Percentiles rank a stretch among this genome's conserved stretches.
phyloP scores from a whole-genome alignment of 1,140 invertebrate species.

The Drosophila ercepeae region DNA sequence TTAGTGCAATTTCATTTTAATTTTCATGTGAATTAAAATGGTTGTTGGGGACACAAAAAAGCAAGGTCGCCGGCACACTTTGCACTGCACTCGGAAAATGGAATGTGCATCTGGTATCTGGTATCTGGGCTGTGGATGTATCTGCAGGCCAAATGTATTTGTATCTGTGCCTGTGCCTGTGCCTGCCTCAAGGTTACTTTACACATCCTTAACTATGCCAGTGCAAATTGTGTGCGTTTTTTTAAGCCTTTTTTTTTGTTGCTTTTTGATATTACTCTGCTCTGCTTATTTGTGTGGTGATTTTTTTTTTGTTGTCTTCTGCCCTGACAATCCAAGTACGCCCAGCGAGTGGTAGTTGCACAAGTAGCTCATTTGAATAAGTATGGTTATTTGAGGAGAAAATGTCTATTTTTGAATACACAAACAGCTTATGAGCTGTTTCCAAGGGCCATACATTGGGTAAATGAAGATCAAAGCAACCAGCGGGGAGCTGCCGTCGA shows the following conservation, averaged over 20 bases:
- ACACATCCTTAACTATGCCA: slow-evolving; percentile 41
- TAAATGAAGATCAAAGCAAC: slow-evolving; percentile 20
- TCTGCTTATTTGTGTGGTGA: slow-evolving; percentile 25
- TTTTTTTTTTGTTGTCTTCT: slow-evolving; percentile 31
- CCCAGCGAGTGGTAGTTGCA: slow-evolving; percentile 29
- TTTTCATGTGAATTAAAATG: slow-evolving; percentile 17
- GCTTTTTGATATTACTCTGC: slow-evolving; percentile 30
- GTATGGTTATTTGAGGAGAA: slow-evolving; percentile 21
- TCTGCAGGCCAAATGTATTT: slow-evolving; percentile 2
- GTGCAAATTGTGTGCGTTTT: slow-evolving; percentile 43
- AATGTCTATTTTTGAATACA: slow-evolving; percentile 1
- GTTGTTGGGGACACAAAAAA: background rate
- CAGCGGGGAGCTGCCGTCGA: background rate
- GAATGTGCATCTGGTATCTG: slow-evolving; percentile 13
- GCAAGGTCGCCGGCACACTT: slow-evolving; percentile 28
- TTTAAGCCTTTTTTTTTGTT: slow-evolving; percentile 21
- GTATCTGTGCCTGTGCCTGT: slow-evolving; percentile 4
- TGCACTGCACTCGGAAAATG: slow-evolving; percentile 15
- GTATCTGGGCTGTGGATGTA: background rate
- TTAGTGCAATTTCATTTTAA: slow-evolving; percentile 14
- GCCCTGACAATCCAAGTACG: slow-evolving; percentile 47
- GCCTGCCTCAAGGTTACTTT: slow-evolving; percentile 41
- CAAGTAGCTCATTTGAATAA: slow-evolving; percentile 42
- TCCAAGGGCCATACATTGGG: slow-evolving; percentile 5
- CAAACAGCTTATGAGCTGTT: background rate